Base-by-base conservation (phyloP, 2,888 invertebrate genomes). In the Sarcophaga caerulescens region DNA sequence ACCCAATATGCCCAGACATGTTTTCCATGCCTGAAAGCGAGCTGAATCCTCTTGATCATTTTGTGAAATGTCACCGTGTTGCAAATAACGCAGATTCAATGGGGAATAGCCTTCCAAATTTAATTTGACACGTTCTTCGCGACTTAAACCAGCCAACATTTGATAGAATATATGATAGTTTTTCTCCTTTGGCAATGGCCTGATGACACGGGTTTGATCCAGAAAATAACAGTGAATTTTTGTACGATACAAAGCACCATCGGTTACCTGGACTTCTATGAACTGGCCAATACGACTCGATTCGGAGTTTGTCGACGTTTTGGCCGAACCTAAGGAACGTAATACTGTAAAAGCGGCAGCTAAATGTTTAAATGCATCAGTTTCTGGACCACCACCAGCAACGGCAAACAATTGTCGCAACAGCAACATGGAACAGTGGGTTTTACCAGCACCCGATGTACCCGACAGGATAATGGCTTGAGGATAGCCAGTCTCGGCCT, bases 131-230 rank as follows among this genome's bases (percentile, higher is more conserved):
- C 96, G 94, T 92, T 99, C 99, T 89, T 98, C 98, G 77, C 95
- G 94, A 65, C 96, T 96, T 44, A 99, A 94, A 0, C 99, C 98
- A 21, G 98, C 98, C 75, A 97, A 93, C 96, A 99, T 96, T 94
- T 99, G 98, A 94, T 99, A 99, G 94, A 99, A 99, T 90, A 99
- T 98, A 93, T 99, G 98, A 93, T 98, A 99, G 94, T 98, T 99
- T 92, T 98, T 97, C 94, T 98, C 98, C 91, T 96, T 96, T 19
- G 96, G 95, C 89, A 97, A 94, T 25, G 97, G 97, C 59, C 96
- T 95, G 88, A 98, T 97, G 77, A 98, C 98, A 87, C 98, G 95
- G 73, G 97, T 97, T 94, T 98, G 97, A 93, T 99, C 98, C 91
- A 98, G 94, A 93, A 98, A 98, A 93, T 98, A 98, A 93, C 98